Evolutionary conservation across 2,888 invertebrate species (phyloP), one percentile per base, ranked within the genome.

Genomic region (Heliconius cydno): DNA sequence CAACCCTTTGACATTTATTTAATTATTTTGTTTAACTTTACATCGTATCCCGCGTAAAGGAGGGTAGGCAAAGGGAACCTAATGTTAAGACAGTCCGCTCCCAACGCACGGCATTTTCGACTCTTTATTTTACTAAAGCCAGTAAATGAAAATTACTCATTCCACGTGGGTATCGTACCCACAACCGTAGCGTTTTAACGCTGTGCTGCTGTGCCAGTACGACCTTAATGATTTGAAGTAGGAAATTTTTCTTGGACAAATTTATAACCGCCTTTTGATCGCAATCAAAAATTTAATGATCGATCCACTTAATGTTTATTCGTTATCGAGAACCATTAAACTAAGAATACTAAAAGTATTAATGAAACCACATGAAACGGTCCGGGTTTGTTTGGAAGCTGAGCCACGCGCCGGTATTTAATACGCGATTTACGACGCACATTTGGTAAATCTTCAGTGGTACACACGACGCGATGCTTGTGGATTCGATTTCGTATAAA

Each of bases 351-450:
- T 73, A n/a, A 60, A 73, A 68, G 25, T 57, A 66, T 78, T 74
- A 74, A 78, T 67, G 73, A 57, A 68, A 60, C 78, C 78, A 68
- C 78, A 78, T 78, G 78, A 78, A 78, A 78, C 73, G 73, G 15
- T 57, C 57, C 25, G 57, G 19, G 66, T 67, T 73, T 78, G 73
- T 73, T 78, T 78, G 66, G 52, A 78, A 66, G 25, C 28, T 60
- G 25, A 57, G 34, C 73, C 73, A 67, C 72, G 73, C 41, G n/a
- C 25, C 30, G 67, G 52, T 60, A 78, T 78, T 78, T 68, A 74
- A 78, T 78, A 68, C 28, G 74, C 60, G 66, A 78, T 78, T 78
- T 74, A 78, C 74, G 68, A 67, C 68, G 38, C n/a, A 15, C 41
- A 57, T 57, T n/a, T 72, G 52, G 7, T 28, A 30, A 22, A 25